Base-by-base conservation (phyloP, 2,113 vertebrate species). In the Myiozetetes cayanensis region DNA sequence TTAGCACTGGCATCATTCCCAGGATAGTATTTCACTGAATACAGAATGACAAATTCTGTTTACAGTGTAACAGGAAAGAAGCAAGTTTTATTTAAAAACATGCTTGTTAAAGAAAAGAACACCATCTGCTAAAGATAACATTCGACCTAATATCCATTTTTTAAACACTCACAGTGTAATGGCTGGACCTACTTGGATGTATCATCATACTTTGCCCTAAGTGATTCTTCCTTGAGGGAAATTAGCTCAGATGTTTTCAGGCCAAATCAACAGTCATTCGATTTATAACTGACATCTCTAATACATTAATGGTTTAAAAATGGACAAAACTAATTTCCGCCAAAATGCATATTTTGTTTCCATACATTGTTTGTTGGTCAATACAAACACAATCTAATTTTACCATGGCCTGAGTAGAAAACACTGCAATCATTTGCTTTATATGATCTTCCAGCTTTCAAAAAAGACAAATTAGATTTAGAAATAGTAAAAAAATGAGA, bases 51-150 rank as follows among this genome's bases (percentile, higher is more conserved):
- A 97, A 96, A 97, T 94, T 94, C 83, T 96, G 88, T 96, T 97
- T 95, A 96, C 63, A 97, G 61, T 56, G 77, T 88, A 82, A 95
- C 89, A 97, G 94, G 91, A 96, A 97, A 97, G 93, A 94, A 95
- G 94, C 80, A 93, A 85, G 79, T 90, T 63, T 90, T 96, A 97
- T 96, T 97, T 97, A 91, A 95, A 97, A 97, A 96, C 88, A 95
- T 35, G 80, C 55, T 92, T 85, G 85, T 95, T 96, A 85, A 96
- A 97, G 94, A 93, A 85, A 95, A 93, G 61, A 96, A 94, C 86
- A 94, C 92, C 68, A 97, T 96, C 83, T 97, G 96, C 85, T 96
- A 94, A 97, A 97, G 96, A 94, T 95, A 97, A 94, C 93, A 96
- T 95, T 92, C 47, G 50, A 93, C 86, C 87, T 92, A 94, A 96